Evolutionary conservation across 2,888 invertebrate species (phyloP).

Genomic region (Ectobius pallidus): DNA sequence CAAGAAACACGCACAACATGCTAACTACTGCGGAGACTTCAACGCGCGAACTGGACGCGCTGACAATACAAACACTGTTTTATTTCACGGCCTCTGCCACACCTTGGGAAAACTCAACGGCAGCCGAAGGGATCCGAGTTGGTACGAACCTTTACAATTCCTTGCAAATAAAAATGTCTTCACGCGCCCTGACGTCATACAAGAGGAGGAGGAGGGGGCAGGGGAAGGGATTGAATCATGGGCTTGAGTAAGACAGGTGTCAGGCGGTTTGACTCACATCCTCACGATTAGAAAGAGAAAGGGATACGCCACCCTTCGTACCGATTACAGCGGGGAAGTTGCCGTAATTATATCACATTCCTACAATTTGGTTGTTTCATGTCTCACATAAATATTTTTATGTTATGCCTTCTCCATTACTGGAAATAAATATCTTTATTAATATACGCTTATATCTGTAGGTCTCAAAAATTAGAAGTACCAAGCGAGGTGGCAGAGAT

Average conservation of each 20-base stretch:
- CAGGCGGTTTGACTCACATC: not conserved
- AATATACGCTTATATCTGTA: no score
- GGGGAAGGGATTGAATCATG: no score
- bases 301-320: not conserved
- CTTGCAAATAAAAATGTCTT: constrained; percentile 2
- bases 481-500: no score
- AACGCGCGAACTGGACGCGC: constrained; percentile 13
- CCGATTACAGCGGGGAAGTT: no score
- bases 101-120: not conserved
- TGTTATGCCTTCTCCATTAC: no score
- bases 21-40: not conserved
- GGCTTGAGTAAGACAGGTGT: no score
- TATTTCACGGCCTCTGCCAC: constrained; percentile 4
- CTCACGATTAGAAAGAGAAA: not conserved
- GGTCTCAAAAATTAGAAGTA: no score
- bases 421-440: no score
- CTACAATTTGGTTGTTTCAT: no score
- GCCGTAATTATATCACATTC: no score
- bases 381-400: no score
- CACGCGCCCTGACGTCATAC: constrained; percentile 16
- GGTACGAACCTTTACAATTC: constrained; percentile 2
- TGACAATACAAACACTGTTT: constrained; percentile 14
- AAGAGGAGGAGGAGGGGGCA: not conserved
- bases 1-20: not conserved
- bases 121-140: constrained; percentile 19